Conservation (phyloP, 2,888 invertebrate genomes). For the Malthinus seriepunctatus region DNA sequence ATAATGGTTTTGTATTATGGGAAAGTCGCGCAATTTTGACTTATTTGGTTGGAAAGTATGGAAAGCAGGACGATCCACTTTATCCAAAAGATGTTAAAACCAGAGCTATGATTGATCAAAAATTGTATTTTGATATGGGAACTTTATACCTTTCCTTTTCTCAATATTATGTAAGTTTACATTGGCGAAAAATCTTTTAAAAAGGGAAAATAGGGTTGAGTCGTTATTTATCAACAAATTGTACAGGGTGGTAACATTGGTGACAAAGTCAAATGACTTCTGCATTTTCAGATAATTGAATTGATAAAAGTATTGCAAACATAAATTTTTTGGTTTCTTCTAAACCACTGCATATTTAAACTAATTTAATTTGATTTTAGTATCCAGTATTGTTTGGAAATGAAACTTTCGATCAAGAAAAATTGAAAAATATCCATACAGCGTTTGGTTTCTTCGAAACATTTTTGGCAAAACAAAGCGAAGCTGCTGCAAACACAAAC, state of each 20-base stretch:
- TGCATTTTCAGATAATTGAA: no score
- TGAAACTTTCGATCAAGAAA: slow-evolving; percentile 61
- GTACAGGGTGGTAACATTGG: no score
- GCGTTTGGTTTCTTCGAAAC: slow-evolving; percentile 70
- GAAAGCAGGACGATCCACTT: slow-evolving; percentile 68
- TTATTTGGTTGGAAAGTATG: slow-evolving; percentile 81
- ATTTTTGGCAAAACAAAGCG: slow-evolving; percentile 69
- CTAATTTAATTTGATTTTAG: slow-evolving; percentile 36
- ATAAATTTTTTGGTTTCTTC: no score
- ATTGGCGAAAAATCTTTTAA: no score
- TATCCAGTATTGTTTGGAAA: slow-evolving; percentile 55
- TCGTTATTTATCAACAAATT: no score
- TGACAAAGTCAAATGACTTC: no score
- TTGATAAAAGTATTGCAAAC: no score
- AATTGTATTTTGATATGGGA: slow-evolving; percentile 79
- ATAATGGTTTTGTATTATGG: slow-evolving; percentile 79
- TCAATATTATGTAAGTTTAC: slow-evolving; percentile 70
- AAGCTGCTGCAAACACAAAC: no score
- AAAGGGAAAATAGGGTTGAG: no score
- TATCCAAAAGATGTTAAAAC: slow-evolving; percentile 79
- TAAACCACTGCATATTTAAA: background rate
- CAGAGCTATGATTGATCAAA: slow-evolving; percentile 77
- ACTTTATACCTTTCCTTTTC: slow-evolving; percentile 71
- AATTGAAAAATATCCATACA: slow-evolving; percentile 69
- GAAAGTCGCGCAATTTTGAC: slow-evolving; percentile 84